phyloP scores from a whole-genome alignment of 2,888 invertebrate species.

The Phyllotreta striolata region DNA sequence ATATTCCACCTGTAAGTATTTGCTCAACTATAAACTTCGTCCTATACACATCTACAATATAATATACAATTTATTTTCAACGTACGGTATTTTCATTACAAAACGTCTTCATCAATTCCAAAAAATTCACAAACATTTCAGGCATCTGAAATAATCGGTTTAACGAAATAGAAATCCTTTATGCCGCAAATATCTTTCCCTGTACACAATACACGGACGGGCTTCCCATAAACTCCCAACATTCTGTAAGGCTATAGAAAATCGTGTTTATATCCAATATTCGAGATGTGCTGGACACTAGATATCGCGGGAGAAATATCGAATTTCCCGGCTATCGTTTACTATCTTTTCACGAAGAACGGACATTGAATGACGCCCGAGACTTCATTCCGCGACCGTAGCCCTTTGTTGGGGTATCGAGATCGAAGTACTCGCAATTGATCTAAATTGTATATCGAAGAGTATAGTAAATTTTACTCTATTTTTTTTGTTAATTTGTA shows the following conservation, averaged over 20 bases:
- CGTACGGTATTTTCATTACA: too few relatives aligned
- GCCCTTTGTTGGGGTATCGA: background rate
- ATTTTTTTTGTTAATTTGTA: too few relatives aligned
- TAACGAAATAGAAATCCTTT: slow-evolving; percentile 5
- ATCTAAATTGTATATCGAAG: background rate
- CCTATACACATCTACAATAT: too few relatives aligned
- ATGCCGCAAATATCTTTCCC: background rate
- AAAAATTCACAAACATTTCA: background rate
- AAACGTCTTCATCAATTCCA: too few relatives aligned
- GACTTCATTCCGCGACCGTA: background rate
- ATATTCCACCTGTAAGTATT: background rate
- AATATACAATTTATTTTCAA: too few relatives aligned
- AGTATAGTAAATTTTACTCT: too few relatives aligned
- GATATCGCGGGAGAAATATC: slow-evolving; percentile 2
- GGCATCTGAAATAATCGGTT: slow-evolving; percentile 10
- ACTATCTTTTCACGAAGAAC: slow-evolving; percentile 11
- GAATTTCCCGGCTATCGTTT: slow-evolving; percentile 10
- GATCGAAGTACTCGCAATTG: slow-evolving; percentile 4
- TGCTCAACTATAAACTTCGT: too few relatives aligned
- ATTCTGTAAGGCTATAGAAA: slow-evolving; percentile 6
- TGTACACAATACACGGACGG: background rate
- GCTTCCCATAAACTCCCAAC: slow-evolving; percentile 13
- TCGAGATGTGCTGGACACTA: slow-evolving; percentile 12
- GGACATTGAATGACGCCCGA: slow-evolving; percentile 3
- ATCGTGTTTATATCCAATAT: slow-evolving; percentile 15